Conservation (phyloP, 1,140 invertebrate genomes). For the Brachionus asplanchnoidis region DNA sequence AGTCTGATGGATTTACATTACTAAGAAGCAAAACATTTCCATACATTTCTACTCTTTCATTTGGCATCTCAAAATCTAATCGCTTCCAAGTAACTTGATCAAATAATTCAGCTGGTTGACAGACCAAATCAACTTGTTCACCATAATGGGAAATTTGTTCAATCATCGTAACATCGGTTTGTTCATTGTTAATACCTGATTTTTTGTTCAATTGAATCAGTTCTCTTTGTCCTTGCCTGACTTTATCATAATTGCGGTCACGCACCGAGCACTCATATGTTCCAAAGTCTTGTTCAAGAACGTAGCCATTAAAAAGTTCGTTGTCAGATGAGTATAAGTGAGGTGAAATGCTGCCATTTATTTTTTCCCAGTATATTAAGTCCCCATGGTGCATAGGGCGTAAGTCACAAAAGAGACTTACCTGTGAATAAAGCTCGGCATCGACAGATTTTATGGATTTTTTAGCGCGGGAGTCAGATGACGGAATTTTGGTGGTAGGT, state of each 20-base stretch:
- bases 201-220: not conserved
- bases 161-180: not conserved
- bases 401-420: not conserved
- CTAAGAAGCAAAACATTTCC: not conserved
- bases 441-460: not conserved
- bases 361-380: not conserved
- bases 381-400: too few relatives aligned
- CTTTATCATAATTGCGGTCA: too few relatives aligned
- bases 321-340: not conserved
- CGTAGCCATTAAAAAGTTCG: not conserved
- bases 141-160: not conserved
- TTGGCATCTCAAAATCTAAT: not conserved
- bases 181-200: not conserved
- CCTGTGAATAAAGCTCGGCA: not conserved
- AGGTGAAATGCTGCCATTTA: not conserved
- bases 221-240: too few relatives aligned
- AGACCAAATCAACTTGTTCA: not conserved
- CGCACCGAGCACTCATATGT: conserved; percentile 31
- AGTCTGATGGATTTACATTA: not conserved
- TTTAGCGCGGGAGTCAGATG: not conserved
- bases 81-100: not conserved
- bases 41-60: not conserved
- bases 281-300: conserved; percentile 14
- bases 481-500: not conserved
- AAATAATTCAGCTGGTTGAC: not conserved